phyloP scores from a whole-genome alignment of 1,140 invertebrate species.

The Dinoponera quadriceps region DNA sequence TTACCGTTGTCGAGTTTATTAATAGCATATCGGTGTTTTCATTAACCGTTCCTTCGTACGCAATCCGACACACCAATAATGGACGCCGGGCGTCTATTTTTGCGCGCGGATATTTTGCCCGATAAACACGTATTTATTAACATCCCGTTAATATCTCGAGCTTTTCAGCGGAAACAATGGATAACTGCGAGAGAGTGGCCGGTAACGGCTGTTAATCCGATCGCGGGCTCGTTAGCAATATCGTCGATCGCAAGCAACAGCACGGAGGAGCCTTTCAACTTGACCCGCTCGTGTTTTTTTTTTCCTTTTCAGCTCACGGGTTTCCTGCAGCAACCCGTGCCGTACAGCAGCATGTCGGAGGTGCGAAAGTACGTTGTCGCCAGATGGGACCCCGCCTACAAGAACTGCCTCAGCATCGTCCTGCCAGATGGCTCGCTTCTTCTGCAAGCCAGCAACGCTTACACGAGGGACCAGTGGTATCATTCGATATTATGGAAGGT shows the following conservation, averaged over 20 bases:
- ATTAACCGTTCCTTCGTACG: background rate
- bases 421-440: conserved; percentile 92
- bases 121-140: background rate
- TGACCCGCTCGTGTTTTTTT: too few relatives aligned
- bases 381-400: conserved; percentile 92
- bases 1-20: background rate
- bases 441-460: conserved; percentile 92
- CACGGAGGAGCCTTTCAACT: background rate
- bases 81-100: background rate
- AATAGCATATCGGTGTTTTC: background rate
- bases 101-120: background rate
- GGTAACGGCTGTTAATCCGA: too few relatives aligned
- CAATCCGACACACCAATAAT: background rate
- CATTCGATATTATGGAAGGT: conserved; percentile 95
- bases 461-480: conserved; percentile 94
- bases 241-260: background rate
- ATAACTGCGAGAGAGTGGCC: too few relatives aligned
- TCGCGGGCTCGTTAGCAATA: background rate
- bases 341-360: conserved; percentile 92
- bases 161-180: too few relatives aligned
- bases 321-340: conserved; percentile 90
- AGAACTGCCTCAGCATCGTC: conserved; percentile 93
- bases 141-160: too few relatives aligned
- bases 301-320: conserved; percentile 89
- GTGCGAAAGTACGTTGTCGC: conserved; percentile 89